Percentiles rank a stretch among this genome's conserved stretches.
Conservation (phyloP, 2,797 vertebrate species). For the Botia kubotai region DNA sequence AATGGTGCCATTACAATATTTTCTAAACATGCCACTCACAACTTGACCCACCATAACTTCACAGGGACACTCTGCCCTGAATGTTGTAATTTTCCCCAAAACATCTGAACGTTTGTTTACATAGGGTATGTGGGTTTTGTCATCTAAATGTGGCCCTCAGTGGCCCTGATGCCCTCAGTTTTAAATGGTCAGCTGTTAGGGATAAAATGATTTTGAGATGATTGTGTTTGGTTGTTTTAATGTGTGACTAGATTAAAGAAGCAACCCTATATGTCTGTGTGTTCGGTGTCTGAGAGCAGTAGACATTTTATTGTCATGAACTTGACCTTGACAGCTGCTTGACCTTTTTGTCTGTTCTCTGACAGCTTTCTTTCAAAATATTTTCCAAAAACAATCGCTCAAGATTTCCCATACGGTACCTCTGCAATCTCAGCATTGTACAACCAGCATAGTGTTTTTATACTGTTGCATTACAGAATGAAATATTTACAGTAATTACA, state of each 20-base stretch:
- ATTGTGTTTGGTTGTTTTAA: slow-evolving; percentile 12
- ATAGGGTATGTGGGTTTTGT: slow-evolving; percentile 31
- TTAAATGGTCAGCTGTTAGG: slow-evolving; percentile 20
- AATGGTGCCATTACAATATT: slow-evolving; percentile 74
- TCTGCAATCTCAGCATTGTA: slow-evolving; percentile 29
- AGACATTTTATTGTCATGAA: slow-evolving; percentile 65
- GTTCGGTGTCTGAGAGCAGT: slow-evolving; percentile 57
- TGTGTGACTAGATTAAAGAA: neutral
- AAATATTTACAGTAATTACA: neutral
- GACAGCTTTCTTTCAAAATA: slow-evolving; percentile 65
- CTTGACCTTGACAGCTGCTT: slow-evolving; percentile 66
- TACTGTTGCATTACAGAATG: neutral
- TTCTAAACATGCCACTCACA: slow-evolving; percentile 80
- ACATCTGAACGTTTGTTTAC: slow-evolving; percentile 59
- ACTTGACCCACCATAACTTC: slow-evolving; percentile 53
- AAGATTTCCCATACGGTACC: slow-evolving; percentile 49
- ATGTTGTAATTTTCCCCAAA: slow-evolving; percentile 60
- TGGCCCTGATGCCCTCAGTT: neutral
- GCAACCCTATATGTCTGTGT: slow-evolving; percentile 54
- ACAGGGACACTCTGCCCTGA: slow-evolving; percentile 45
- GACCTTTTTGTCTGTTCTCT: slow-evolving; percentile 60
- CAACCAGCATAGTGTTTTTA: slow-evolving; percentile 32
- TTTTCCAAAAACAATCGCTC: slow-evolving; percentile 59
- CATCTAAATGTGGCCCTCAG: slow-evolving; percentile 7
- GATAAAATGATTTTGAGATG: neutral